A percentile compares a stretch with the other conserved stretches of the same genome.
These are phyloP conservation scores for Stenotaenia linearis DNA, from an alignment of 2,888 invertebrate genomes.

Conservation along the genomic window DNA sequence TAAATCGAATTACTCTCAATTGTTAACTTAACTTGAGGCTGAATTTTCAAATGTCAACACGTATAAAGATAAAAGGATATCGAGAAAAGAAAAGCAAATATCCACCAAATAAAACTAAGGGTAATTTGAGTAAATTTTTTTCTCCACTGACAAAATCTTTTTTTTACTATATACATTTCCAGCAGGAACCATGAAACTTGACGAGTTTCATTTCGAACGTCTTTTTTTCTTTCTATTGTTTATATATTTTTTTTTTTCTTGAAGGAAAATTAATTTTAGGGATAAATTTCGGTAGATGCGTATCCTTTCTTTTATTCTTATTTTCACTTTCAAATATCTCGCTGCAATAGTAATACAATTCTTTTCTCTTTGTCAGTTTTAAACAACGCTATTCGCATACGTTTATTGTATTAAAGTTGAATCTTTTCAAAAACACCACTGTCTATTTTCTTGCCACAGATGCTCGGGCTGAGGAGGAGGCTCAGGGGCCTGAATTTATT, in stretches of 20 bases:
- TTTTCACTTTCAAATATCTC: too few relatives aligned
- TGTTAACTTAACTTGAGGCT: background rate
- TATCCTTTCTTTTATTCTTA: background rate
- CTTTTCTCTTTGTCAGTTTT: background rate
- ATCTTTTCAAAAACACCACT: background rate
- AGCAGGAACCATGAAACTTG: too few relatives aligned
- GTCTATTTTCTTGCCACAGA: background rate
- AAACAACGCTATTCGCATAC: background rate
- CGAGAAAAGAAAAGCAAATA: background rate
- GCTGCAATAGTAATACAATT: background rate
- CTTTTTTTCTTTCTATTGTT: background rate
- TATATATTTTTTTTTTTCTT: background rate
- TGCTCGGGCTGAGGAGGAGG: constrained; percentile 17
- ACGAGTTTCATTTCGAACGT: background rate
- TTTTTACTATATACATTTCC: too few relatives aligned
- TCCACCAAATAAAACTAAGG: too few relatives aligned
- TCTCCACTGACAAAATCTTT: too few relatives aligned
- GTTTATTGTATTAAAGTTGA: background rate
- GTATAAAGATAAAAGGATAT: background rate
- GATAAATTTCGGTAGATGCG: background rate
- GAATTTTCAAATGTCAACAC: background rate
- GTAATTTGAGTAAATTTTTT: too few relatives aligned
- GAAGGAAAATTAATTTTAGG: background rate
- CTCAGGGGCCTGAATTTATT: constrained; percentile 18
- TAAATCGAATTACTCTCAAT: constrained; percentile 8